Evolutionary conservation across 2,888 invertebrate species (phyloP), one percentile per base, ranked within the genome.

Genomic region (Blomia tropicalis): DNA sequence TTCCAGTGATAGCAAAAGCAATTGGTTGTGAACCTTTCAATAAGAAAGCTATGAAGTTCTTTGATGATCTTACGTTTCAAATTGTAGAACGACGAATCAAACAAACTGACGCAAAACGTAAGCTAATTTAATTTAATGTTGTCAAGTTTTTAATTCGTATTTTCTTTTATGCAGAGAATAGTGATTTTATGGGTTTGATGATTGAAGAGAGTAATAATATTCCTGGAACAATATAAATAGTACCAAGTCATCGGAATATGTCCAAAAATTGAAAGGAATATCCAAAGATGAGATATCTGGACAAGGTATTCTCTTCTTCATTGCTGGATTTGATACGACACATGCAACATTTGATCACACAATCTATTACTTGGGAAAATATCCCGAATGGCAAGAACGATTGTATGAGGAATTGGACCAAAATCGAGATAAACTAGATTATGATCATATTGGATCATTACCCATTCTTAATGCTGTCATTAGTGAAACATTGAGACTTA

Each of bases 281-380:
- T 27, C 2, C 27, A 1, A 11, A 7, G 58, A 58, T 17, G 62
- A 62, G 11, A n/a, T 62, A 22, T 27, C 58, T 43, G 62, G 58
- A 2, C 58, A 62, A 32, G 58, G 62, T 4, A 29, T 62, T 14
- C 2, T 58, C 2, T 62, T 62, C n/a, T 62, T 58, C 31, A 31
- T 58, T 19, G 59, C 58, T 14, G 58, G 58, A 43, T 62, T 31
- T 23, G 62, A 62, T 31, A 62, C 62, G 4, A 78, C 78, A 0
- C 75, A 77, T 29, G 75, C 75, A 2, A 72, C 76, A 2, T 69
- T 79, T 32, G 73, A 73, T 4, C 78, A 75, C 68, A 71, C 74
- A 14, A 70, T 75, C 60, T 76, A 76, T 68, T 72, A 58, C 43
- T 43, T 62, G 30, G 17, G 32, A 1, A 29, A 62, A 27, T 23